Evolutionary conservation across 1,140 invertebrate genomes (phyloP), one percentile per base, ranked within the genome.

Genomic region (Drosophila mayri): DNA sequence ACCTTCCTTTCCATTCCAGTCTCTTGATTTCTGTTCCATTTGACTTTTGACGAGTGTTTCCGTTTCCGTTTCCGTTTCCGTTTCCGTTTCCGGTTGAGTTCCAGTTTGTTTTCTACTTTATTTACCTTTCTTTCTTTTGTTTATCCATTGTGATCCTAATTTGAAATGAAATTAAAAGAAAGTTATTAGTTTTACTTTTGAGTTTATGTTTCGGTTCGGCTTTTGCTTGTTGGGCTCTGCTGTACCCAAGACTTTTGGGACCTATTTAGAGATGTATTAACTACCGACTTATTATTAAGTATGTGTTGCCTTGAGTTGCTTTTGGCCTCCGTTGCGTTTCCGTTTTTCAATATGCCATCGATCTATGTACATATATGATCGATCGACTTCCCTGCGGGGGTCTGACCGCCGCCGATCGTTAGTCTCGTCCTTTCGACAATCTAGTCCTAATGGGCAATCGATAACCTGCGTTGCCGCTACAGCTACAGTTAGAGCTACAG

Each of bases 1-100:
- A 41, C 59, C 47, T 85, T 70, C 25, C 54, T 65, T 83, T 85
- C 54, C 40, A 46, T 81, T 79, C 35, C 76, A 64, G 41, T 81
- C n/a, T 62, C 63, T 64, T 63, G 32, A 11, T 57, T 67, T 73
- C 40, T 37, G 40, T 66, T 74, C 64, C 43, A 32, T 68, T 54
- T 52, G 28, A 50, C 35, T 55, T 50, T 67, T 50, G 16, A 49
- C 59, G 49, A 46, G 47, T 70, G 47, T 76, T 67, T 40, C 38
- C 18, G 25, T 44, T 62, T 73, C 37, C 14, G 18, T 54, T 54
- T 79, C 10, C 35, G 20, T 76, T 67, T 40, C 38, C 18, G 25
- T 44, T 62, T 22, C 22, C 22, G 22, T 68, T 70, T 52, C n/a
- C 43, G 37, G 68, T 58, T 30, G 7, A 25, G 18, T 73, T 71